phyloP scores from a whole-genome alignment of 1,140 invertebrate species.

The Macrotrachela quadricornifera region DNA sequence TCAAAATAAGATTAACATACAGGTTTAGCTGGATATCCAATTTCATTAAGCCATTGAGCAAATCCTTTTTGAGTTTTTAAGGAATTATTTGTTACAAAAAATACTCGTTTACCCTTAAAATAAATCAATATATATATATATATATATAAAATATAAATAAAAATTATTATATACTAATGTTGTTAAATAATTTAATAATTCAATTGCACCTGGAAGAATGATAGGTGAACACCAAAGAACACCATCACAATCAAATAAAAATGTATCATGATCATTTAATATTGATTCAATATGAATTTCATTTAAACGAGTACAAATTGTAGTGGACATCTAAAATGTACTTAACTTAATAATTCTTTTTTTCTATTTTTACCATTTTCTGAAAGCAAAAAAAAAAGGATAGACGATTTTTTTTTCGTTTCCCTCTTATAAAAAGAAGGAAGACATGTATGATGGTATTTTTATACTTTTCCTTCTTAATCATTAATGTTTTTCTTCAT shows the following conservation, averaged over 20 bases:
- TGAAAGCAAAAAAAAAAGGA: no score
- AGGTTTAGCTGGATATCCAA: slow-evolving; percentile 38
- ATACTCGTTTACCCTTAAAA: no score
- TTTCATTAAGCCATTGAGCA: slow-evolving; percentile 45
- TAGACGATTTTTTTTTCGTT: no score
- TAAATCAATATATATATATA: no score
- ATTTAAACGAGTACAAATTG: slow-evolving; percentile 16
- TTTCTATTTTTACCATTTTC: no score
- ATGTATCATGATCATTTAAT: slow-evolving; percentile 4
- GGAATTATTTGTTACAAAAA: slow-evolving; percentile 81
- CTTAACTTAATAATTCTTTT: no score
- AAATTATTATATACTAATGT: slow-evolving; percentile 20
- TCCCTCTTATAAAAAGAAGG: no score
- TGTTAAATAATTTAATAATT: slow-evolving; percentile 47
- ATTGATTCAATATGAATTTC: background rate
- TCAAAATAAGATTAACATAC: slow-evolving; percentile 10
- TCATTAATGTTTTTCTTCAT: no score
- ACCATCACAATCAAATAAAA: slow-evolving; percentile 26
- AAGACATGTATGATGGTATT: no score
- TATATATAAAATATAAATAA: no score
- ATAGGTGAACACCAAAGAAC: slow-evolving; percentile 59
- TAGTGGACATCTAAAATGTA: slow-evolving; percentile 18
- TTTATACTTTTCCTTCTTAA: no score
- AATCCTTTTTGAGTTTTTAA: slow-evolving; percentile 59
- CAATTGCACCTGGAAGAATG: slow-evolving; percentile 43